Conservation (phyloP, 2,888 invertebrate species). For the Anagyrus pseudococci region DNA sequence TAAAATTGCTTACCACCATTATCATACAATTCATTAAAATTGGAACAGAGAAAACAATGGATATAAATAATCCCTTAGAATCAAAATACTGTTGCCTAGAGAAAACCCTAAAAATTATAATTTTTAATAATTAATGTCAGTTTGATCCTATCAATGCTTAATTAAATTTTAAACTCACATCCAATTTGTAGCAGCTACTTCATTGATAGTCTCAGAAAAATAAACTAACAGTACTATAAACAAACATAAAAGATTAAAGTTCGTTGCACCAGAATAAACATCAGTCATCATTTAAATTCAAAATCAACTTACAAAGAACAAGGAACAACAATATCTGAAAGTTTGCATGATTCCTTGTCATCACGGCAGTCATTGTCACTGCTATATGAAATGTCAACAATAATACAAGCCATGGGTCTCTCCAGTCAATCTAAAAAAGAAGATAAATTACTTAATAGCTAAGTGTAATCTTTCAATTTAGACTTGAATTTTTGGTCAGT, state of each 20-base stretch:
- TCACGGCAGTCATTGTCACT: conserved; percentile 78
- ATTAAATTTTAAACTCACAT: conserved; percentile 60
- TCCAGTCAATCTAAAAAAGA: conserved; percentile 80
- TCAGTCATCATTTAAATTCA: background rate
- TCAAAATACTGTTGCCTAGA: conserved; percentile 94
- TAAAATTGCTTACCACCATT: conserved; percentile 80
- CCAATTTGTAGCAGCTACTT: conserved; percentile 88
- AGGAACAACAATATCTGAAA: conserved; percentile 86
- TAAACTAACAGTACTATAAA: conserved; percentile 84
- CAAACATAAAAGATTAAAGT: conserved; percentile 4
- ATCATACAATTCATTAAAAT: conserved; percentile 91
- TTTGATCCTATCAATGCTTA: conserved; percentile 10
- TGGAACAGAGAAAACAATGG: conserved; percentile 91
- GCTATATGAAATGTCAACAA: conserved; percentile 78
- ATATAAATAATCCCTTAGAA: conserved; percentile 91
- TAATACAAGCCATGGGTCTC: conserved; percentile 85
- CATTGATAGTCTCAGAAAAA: conserved; percentile 89
- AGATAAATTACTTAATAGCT: too few relatives aligned
- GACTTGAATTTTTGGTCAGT: too few relatives aligned
- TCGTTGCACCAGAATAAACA: background rate
- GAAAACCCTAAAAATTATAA: conserved; percentile 68
- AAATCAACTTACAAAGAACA: conserved; percentile 73
- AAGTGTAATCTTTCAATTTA: too few relatives aligned
- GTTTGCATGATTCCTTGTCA: conserved; percentile 85
- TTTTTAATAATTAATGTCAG: conserved; percentile 13